phyloP scores from a whole-genome alignment of 2,888 invertebrate species.

The Meloe dianella region DNA sequence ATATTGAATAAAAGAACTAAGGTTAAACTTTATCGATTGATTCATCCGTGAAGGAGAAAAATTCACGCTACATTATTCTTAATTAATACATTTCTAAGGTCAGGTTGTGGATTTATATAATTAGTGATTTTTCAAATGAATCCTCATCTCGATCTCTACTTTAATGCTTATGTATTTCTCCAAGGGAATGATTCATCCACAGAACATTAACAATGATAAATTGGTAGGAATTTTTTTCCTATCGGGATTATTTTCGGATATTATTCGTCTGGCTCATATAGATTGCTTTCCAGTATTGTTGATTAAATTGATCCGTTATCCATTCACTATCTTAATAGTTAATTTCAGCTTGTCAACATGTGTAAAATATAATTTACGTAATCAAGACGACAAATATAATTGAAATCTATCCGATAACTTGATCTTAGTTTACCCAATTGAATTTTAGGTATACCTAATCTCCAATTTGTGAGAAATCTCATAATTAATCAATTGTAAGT shows the following conservation, averaged over 20 bases:
- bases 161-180: neutral
- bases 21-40: constrained; percentile 1
- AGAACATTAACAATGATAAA: neutral
- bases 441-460: neutral
- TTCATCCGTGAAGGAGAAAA: neutral
- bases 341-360: neutral
- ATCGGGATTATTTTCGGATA: neutral
- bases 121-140: neutral
- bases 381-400: constrained; percentile 13
- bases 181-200: neutral
- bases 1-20: neutral
- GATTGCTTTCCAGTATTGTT: neutral
- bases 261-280: neutral
- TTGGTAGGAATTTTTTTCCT: neutral
- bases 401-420: neutral
- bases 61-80: neutral
- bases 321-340: neutral
- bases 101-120: neutral
- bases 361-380: neutral
- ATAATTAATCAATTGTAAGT: neutral
- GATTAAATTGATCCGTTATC: neutral
- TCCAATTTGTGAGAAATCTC: neutral
- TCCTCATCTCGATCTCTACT: neutral
- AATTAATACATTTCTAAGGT: neutral
- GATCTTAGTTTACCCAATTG: neutral